Evolutionary conservation across 1,140 invertebrate genomes (phyloP).

Genomic region (Bombus impatiens): DNA sequence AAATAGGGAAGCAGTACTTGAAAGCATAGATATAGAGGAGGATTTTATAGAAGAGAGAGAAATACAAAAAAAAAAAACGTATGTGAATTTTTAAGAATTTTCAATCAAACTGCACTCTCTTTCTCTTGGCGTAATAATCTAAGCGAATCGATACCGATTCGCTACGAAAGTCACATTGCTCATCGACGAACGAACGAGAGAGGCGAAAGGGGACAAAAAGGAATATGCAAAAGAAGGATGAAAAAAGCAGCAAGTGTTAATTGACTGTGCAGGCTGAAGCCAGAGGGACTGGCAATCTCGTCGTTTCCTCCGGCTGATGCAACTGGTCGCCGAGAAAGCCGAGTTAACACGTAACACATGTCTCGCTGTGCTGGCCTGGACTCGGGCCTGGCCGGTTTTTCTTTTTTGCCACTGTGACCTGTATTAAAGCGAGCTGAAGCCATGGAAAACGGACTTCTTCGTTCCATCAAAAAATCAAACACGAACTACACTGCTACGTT

Average conservation of each 20-base stretch:
- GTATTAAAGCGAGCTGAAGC: slow-evolving; percentile 17
- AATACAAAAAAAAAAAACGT: too few relatives aligned
- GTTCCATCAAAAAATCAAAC: neutral
- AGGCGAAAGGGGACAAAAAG: neutral
- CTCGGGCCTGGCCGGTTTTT: neutral
- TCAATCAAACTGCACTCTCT: neutral
- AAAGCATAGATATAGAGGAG: too few relatives aligned
- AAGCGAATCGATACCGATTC: neutral
- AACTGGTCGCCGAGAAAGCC: slow-evolving; percentile 53
- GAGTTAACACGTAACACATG: slow-evolving; percentile 64
- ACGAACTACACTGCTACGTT: neutral
- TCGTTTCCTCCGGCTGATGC: slow-evolving; percentile 18
- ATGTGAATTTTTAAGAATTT: neutral
- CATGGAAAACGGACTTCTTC: slow-evolving; percentile 21
- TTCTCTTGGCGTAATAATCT: neutral
- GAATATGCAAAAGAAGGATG: neutral
- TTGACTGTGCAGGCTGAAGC: slow-evolving; percentile 15
- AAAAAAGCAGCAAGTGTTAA: slow-evolving; percentile 21
- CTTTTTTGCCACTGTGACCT: slow-evolving; percentile 32
- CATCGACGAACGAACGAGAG: neutral
- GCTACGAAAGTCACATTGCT: neutral
- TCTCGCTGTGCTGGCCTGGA: slow-evolving; percentile 24
- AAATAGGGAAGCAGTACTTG: too few relatives aligned
- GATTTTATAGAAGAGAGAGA: too few relatives aligned
- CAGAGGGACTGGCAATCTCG: neutral